Evolutionary conservation across 2,888 invertebrate genomes (phyloP), one percentile per base, ranked within the genome.

Genomic region (Acrocera orbiculus): DNA sequence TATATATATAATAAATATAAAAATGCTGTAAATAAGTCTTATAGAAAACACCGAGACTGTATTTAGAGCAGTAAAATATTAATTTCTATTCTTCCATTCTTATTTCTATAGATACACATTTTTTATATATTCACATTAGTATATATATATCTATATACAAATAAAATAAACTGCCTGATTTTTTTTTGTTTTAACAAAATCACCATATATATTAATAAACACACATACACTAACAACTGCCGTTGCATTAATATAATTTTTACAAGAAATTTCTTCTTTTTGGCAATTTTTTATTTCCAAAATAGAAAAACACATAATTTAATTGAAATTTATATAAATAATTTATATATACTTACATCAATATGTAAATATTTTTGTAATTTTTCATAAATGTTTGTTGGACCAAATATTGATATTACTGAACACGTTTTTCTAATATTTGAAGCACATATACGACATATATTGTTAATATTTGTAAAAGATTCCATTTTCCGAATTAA

Each of bases 381-480:
- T 20, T 39, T 41, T 16, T 27, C 24, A 28, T 22, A 15, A 15
- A 41, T 16, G 20, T 34, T 24, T 15, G 37, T 28, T 11, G 35
- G 26, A 7, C 35, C 39, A 31, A 41, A 39, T 30, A 41, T 39
- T 13, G 30, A 25, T 11, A 39, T 34, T 16, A 36, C 34, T 22
- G 37, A 23, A 19, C 24, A 14, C 17, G 23, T 8, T 29, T 38
- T 37, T 27, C 35, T 39, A 16, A 41, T 37, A 33, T 41, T 39
- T 30, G 37, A 35, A 37, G 37, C 35, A 27, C 41, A 41, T 25
- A 39, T 25, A 29, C 41, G 37, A 32, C 41, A 41, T 26, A 41
- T 35, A 35, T 33, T 35, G n/a, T 29, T 28, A 27, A 40, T 25
- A 32, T 38, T 40, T 23, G 35, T 38, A 34, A 36, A 22, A n/a